Base-by-base conservation (phyloP, 2,888 invertebrate species). In the Molorchus minor region DNA sequence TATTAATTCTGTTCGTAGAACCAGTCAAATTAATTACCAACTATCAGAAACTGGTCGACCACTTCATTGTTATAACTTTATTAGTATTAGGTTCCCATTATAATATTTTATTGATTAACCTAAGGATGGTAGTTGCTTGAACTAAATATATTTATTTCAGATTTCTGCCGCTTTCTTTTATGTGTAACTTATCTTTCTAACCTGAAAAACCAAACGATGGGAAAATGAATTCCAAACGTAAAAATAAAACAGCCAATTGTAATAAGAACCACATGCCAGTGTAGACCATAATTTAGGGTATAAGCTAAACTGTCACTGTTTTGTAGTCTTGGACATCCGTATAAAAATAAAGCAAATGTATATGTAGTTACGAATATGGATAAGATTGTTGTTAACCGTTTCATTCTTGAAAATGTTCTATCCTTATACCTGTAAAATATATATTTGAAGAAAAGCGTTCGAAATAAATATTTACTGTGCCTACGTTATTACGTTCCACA, bases 281-380 rank as follows among this genome's bases (percentile, higher is more conserved):
- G 25, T 5, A 71, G 58, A 10, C 56, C 56, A 46, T 67, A 71
- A 5, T 57, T 38, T 3, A 46, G 16, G 44, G 61, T 61, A n/a
- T 52, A 57, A 30, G 57, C 69, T 4, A 75, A 59, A 25, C 52
- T 62, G 49, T 75, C 75, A 5, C 57, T 70, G 12, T 60, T 30
- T 12, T 65, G 44, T 25, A 74, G 61, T 7, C 52, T 56, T 5
- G 75, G 75, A 29, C 62, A 43, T 10, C 68, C 65, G 45, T 68
- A 72, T 0, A 69, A 41, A 2, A 64, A 17, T 61, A 74, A 44
- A 16, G 61, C 56, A 1, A 67, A 16, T 4, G 56, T 30, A 52
- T 61, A 72, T 5, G 65, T 64, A n/a, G 64, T 64, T 30, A 71
- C 29, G 30, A 70, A 45, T 13, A 64, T 68, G 1, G 72, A 73